Percentiles rank a stretch among this genome's conserved stretches.
These are phyloP conservation scores for Drosophila pachea DNA, from an alignment of 1,140 invertebrate species.

Conservation along the genomic window DNA sequence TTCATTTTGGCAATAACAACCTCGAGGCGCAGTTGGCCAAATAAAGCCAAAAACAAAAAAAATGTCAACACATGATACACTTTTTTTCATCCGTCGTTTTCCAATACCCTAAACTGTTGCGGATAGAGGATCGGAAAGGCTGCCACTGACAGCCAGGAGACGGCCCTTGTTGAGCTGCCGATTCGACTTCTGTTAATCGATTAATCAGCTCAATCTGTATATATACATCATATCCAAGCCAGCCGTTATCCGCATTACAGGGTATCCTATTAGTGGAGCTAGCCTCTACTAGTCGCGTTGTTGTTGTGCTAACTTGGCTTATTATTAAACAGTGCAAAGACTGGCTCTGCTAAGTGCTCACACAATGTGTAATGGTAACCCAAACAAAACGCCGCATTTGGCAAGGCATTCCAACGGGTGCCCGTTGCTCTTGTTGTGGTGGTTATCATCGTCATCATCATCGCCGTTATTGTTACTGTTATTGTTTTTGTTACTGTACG, in stretches of 20 bases:
- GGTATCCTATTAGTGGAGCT: not conserved
- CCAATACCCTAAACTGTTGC: conserved; percentile 4
- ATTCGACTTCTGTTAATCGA: no score
- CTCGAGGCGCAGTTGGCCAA: conserved; percentile 51
- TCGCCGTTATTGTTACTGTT: conserved; percentile 24
- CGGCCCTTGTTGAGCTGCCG: no score
- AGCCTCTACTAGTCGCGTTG: conserved; percentile 6
- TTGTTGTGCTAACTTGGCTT: conserved; percentile 38
- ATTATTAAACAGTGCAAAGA: conserved; percentile 65
- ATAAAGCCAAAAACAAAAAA: conserved; percentile 67
- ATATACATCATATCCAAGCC: no score
- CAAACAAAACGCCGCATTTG: conserved; percentile 68
- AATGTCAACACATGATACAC: conserved; percentile 67
- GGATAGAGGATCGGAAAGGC: not conserved
- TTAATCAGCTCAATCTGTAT: no score
- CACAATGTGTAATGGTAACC: conserved; percentile 62
- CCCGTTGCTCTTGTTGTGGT: conserved; percentile 30
- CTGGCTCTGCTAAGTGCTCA: conserved; percentile 34
- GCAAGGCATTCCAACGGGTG: conserved; percentile 60
- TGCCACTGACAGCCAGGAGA: not conserved
- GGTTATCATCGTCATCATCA: conserved; percentile 19
- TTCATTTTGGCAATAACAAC: conserved; percentile 60
- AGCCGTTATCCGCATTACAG: not conserved
- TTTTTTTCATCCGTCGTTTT: conserved; percentile 35
- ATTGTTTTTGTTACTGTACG: conserved; percentile 30